Base-by-base conservation (phyloP, 2,888 invertebrate species). In the Neelides folsomi region DNA sequence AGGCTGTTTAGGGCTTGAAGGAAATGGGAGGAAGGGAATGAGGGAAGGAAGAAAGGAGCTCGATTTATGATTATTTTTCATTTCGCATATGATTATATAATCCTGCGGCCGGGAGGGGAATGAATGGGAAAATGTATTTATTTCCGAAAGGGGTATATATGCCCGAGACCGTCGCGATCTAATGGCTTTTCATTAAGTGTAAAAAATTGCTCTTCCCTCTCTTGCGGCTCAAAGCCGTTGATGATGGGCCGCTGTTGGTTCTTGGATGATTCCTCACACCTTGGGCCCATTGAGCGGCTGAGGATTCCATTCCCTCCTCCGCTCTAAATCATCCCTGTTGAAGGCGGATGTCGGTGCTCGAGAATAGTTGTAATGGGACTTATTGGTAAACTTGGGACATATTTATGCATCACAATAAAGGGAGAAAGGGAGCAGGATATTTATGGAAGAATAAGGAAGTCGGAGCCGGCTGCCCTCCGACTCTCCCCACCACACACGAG, bases 351-450 rank as follows among this genome's bases (percentile, higher is more conserved):
- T 57, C 46, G 51, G 52, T 55, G 54, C 48, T 51, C 42, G 53
- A 52, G 55, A 49, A 56, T 53, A 53, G 53, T 53, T 52, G 50
- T 54, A 58, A 58, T 57, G 58, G 60, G 55, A 60, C 55, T 57
- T 61, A 61, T 61, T 59, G 61, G 61, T 61, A 59, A 61, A 61
- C 58, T 59, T 59, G 55, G 47, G 61, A 59, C 58, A 58, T 58
- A 58, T 62, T 62, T 62, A 62, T 59, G 58, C 48, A 52, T 49
- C 49, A 53, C 53, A 55, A 51, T 38, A 51, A 46, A 52, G 52
- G 44, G 45, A 47, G 47, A 48, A 56, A 52, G 54, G 54, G 52
- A 54, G 43, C 43, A 46, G 54, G 54, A 56, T 60, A 60, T 58
- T 60, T 60, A 58, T 60, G 58, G 57, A 58, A 56, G 54, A 57